Base-by-base conservation (phyloP, 2,888 invertebrate genomes). In the Meandrusa payeni region DNA sequence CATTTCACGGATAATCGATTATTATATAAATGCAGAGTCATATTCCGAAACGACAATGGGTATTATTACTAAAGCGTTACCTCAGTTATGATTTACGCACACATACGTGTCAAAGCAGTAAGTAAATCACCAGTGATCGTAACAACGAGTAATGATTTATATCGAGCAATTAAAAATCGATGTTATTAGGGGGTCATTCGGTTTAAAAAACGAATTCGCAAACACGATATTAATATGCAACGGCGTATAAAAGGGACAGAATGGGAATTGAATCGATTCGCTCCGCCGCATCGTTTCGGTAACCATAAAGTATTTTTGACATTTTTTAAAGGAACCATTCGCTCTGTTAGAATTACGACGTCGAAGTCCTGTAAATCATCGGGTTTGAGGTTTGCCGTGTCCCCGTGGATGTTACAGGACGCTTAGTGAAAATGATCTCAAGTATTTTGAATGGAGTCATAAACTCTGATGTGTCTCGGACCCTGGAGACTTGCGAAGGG, bases 121-220 rank as follows among this genome's bases (percentile, higher is more conserved):
- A 76, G 85, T 87, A 87, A 87, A 86, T 87, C 87, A 86, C 70
- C 44, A 47, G 37, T 46, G 69, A 67, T 81, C 77, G 76, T 83
- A 73, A 86, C 75, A 69, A 75, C 67, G 56, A 59, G 64, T 75
- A 69, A 75, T 86, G 86, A 87, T 87, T 86, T 87, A 87, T 82
- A 76, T 62, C 51, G 66, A 73, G 70, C 85, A 87, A 87, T 86
- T 86, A 87, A 86, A 86, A 74, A 48, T 57, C 50, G 55, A 52
- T 59, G 71, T 69, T 77, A 76, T 77, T 75, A 75, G 72, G 73
- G n/a, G 69, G 64, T 64, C 62, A 59, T 56, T 55, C 55, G 50
- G 56, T 53, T 59, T 61, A 55, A 72, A 62, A 64, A 63, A 60
- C 41, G 37, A 48, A 51, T 51, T 48, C 40, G 46, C 51, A 49